These are phyloP conservation scores for Xerus inauris DNA, from an alignment of 2,113 vertebrate species.

Conservation along the genomic window DNA sequence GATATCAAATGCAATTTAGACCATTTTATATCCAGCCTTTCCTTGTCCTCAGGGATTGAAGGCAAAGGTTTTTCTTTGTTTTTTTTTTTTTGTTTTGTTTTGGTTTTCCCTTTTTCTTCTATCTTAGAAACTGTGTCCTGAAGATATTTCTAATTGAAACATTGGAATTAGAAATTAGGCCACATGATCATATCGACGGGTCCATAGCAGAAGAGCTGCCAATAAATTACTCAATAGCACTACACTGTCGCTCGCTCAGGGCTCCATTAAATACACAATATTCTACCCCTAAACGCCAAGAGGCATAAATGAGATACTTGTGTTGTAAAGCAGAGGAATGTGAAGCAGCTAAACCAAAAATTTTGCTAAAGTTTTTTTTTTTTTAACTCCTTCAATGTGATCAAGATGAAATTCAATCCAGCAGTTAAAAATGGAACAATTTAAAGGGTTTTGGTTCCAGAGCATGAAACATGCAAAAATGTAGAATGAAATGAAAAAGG, in stretches of 20 bases:
- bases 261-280: conserved; percentile 23
- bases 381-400: background rate
- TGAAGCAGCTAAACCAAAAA: conserved; percentile 65
- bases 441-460: conserved; percentile 71
- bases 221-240: conserved; percentile 25
- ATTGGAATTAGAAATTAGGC: conserved; percentile 43
- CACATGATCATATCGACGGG: background rate
- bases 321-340: conserved; percentile 64
- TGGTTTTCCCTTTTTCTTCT: background rate
- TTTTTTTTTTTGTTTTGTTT: background rate
- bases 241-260: background rate
- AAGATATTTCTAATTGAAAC: conserved; percentile 45
- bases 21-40: background rate
- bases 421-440: conserved; percentile 70
- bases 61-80: background rate
- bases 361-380: background rate
- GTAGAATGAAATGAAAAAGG: background rate
- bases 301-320: conserved; percentile 62
- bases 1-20: background rate
- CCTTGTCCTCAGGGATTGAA: background rate
- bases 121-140: background rate
- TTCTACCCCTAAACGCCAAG: conserved; percentile 4
- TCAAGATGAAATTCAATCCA: conserved; percentile 73
- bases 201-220: background rate
- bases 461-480: conserved; percentile 70